Evolutionary conservation across 2,113 vertebrate species (phyloP).

Genomic region (Notothenia coriiceps): DNA sequence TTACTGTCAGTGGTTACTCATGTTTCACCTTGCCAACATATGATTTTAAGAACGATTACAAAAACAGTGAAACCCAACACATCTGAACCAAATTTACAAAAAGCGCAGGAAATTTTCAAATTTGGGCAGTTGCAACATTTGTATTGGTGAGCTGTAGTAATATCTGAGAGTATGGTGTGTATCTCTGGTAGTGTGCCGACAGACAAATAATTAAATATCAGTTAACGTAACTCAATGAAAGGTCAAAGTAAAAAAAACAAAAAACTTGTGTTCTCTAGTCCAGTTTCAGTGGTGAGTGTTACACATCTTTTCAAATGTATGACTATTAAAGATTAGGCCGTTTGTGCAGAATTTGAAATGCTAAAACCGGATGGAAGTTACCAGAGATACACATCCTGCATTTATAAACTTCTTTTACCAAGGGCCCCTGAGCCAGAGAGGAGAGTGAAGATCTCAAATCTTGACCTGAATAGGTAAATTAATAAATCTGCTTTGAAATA

Average conservation of each 20-base stretch:
- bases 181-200: conserved; percentile 16
- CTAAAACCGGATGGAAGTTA: background rate
- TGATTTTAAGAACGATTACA: conserved; percentile 35
- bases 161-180: background rate
- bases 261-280: background rate
- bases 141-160: background rate
- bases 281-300: background rate
- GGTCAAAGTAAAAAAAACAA: background rate
- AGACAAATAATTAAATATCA: background rate
- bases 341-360: background rate
- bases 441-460: background rate
- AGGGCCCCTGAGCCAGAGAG: background rate
- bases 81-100: conserved; percentile 21
- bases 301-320: background rate
- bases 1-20: conserved; percentile 38
- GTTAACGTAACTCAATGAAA: too few relatives aligned
- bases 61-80: conserved; percentile 10
- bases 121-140: background rate
- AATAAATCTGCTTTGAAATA: background rate
- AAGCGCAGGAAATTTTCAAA: background rate
- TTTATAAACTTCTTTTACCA: background rate
- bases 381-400: conserved; percentile 19
- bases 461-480: background rate
- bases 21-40: conserved; percentile 5
- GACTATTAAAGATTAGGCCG: background rate